A percentile compares a stretch with the other conserved stretches of the same genome.
These are phyloP conservation scores for Echiichthys vipera DNA, from an alignment of 2,797 vertebrate genomes.

Conservation along the genomic window DNA sequence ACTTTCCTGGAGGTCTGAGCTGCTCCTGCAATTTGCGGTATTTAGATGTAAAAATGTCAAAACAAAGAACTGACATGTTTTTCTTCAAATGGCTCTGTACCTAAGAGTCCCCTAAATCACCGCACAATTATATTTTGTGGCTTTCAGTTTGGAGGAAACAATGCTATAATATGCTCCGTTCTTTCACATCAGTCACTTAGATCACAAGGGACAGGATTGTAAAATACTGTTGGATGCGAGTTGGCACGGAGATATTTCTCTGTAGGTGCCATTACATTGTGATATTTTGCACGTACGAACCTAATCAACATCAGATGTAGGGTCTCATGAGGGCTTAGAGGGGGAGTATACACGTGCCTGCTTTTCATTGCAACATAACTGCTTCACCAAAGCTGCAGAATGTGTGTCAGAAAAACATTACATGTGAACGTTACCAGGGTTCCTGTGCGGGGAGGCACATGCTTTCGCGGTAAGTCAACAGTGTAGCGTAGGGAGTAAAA, in stretches of 20 bases:
- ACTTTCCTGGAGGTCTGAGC: conserved; percentile 49
- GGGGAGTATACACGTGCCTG: background rate
- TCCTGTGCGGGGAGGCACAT: conserved; percentile 45
- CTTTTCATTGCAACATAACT: conserved; percentile 17
- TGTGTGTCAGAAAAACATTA: conserved; percentile 59
- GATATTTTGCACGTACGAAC: conserved; percentile 21
- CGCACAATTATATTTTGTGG: conserved; percentile 26
- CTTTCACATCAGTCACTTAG: conserved; percentile 32
- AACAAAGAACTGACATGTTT: conserved; percentile 61
- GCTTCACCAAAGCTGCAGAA: conserved; percentile 33
- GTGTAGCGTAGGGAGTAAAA: conserved; percentile 40
- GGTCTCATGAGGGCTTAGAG: background rate
- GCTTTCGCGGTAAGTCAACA: conserved; percentile 44
- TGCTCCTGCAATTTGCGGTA: conserved; percentile 49
- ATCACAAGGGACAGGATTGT: conserved; percentile 2
- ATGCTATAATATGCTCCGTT: background rate
- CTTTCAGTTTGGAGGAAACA: conserved; percentile 22
- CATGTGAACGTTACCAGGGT: conserved; percentile 33
- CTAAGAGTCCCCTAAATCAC: conserved; percentile 36
- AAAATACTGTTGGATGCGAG: conserved; percentile 6
- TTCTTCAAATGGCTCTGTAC: conserved; percentile 20
- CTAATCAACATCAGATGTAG: conserved; percentile 58
- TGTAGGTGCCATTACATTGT: conserved; percentile 13
- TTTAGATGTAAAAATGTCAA: conserved; percentile 59
- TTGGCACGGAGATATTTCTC: conserved; percentile 2